Percentiles rank a stretch among this genome's conserved stretches.
Conservation (phyloP, 2,888 invertebrate genomes). For the Lutraria lutraria region DNA sequence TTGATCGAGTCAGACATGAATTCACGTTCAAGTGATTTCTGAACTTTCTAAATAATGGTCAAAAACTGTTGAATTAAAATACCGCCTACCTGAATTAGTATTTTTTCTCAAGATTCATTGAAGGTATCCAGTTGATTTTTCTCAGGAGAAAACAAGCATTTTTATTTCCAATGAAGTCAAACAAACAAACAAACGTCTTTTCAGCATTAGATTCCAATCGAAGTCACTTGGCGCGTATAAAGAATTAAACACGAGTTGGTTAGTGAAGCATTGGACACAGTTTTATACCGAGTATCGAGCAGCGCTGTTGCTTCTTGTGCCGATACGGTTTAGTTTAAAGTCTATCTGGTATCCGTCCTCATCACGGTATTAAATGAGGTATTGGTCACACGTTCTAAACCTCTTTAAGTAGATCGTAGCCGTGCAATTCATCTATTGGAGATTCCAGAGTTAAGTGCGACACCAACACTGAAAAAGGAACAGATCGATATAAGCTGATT, state of each 20-base stretch:
- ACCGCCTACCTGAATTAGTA: slow-evolving; percentile 1
- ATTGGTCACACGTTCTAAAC: slow-evolving; percentile 20
- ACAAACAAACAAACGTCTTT: background rate
- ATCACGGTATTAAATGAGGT: slow-evolving; percentile 18
- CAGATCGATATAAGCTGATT: slow-evolving; percentile 41
- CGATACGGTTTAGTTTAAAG: slow-evolving; percentile 25
- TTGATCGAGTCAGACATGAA: background rate
- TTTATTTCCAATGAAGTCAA: background rate
- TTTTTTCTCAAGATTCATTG: background rate
- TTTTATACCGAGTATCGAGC: background rate
- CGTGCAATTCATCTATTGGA: slow-evolving; percentile 16
- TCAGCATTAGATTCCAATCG: background rate
- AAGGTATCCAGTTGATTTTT: background rate
- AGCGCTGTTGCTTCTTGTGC: background rate
- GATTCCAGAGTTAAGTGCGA: slow-evolving; percentile 23
- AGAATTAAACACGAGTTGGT: background rate
- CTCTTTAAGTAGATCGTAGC: slow-evolving; percentile 15
- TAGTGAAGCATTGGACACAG: background rate
- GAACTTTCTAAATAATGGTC: background rate
- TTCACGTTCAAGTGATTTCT: background rate
- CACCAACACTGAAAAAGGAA: slow-evolving; percentile 34
- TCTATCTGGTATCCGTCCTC: slow-evolving; percentile 4
- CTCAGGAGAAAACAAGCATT: background rate
- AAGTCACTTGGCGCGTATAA: background rate
- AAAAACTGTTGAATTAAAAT: background rate